A percentile compares a stretch with the other conserved stretches of the same genome.
Conservation (phyloP, 2,797 vertebrate genomes). For the Gephyroberyx darwinii region DNA sequence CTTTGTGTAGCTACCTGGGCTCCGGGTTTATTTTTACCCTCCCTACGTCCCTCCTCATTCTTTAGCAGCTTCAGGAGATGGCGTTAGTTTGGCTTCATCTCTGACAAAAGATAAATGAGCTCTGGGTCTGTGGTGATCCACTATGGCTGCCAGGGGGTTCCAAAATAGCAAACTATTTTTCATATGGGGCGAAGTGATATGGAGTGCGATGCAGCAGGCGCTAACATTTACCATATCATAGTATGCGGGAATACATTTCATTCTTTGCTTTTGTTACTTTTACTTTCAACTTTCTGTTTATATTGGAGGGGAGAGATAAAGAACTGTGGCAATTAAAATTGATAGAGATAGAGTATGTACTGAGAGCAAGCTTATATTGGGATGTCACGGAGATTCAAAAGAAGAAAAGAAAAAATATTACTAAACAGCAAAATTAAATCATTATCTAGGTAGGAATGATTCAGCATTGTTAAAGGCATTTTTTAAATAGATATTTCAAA, state of each 20-base stretch:
- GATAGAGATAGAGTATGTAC: conserved; percentile 58
- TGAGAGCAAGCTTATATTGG: conserved; percentile 26
- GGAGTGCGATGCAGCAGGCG: conserved; percentile 95
- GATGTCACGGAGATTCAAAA: conserved; percentile 34
- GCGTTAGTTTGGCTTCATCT: conserved; percentile 97
- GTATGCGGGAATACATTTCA: conserved; percentile 89
- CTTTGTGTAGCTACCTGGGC: conserved; percentile 87
- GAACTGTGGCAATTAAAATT: conserved; percentile 67
- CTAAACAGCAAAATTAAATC: conserved; percentile 43
- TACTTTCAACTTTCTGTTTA: conserved; percentile 76
- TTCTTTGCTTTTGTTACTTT: conserved; percentile 80
- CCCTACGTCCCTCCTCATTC: conserved; percentile 91
- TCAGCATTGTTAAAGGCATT: conserved; percentile 54
- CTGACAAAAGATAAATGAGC: conserved; percentile 99
- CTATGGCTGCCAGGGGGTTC: conserved; percentile 99
- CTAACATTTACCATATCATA: conserved; percentile 89
- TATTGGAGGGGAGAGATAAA: conserved; percentile 52
- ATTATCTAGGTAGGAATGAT: conserved; percentile 50
- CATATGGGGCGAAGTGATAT: conserved; percentile 96
- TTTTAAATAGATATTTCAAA: conserved; percentile 44
- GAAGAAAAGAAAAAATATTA: conserved; percentile 25
- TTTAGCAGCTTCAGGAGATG: conserved; percentile 96
- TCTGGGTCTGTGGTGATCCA: conserved; percentile 96
- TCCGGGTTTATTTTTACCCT: conserved; percentile 95
- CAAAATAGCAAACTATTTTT: conserved; percentile 99